phyloP scores from a whole-genome alignment of 2,797 vertebrate genomes.

The Pseudochirops cupreus region DNA sequence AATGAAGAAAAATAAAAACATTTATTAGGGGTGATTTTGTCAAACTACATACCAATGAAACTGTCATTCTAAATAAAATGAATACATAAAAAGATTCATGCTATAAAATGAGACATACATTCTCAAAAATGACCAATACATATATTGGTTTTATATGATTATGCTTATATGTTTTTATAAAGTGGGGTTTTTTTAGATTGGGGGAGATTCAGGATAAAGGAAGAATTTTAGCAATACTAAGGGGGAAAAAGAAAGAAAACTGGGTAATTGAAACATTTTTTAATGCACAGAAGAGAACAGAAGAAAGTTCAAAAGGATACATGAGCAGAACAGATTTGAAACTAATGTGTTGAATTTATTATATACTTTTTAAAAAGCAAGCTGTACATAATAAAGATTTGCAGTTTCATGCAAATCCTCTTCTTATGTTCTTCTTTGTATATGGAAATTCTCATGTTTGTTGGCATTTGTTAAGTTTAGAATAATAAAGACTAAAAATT shows the following conservation, averaged over 20 bases:
- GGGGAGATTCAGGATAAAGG: not conserved
- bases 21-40: no score
- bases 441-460: not conserved
- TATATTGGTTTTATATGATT: not conserved
- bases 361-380: constrained; percentile 10
- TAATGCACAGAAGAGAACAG: not conserved
- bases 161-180: not conserved
- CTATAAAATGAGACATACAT: not conserved
- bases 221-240: not conserved
- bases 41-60: no score
- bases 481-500: not conserved
- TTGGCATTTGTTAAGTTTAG: not conserved
- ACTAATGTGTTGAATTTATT: constrained; percentile 12
- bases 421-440: constrained; percentile 4
- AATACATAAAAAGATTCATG: not conserved
- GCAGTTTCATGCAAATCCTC: not conserved
- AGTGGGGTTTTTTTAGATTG: not conserved
- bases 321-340: not conserved
- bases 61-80: no score
- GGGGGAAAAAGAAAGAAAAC: not conserved
- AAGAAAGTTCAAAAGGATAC: constrained; percentile 14
- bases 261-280: not conserved
- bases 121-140: not conserved
- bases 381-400: constrained; percentile 11
- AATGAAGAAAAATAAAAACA: no score